These are phyloP conservation scores for Rutpela maculata DNA, from an alignment of 2,888 invertebrate species.

Conservation along the genomic window DNA sequence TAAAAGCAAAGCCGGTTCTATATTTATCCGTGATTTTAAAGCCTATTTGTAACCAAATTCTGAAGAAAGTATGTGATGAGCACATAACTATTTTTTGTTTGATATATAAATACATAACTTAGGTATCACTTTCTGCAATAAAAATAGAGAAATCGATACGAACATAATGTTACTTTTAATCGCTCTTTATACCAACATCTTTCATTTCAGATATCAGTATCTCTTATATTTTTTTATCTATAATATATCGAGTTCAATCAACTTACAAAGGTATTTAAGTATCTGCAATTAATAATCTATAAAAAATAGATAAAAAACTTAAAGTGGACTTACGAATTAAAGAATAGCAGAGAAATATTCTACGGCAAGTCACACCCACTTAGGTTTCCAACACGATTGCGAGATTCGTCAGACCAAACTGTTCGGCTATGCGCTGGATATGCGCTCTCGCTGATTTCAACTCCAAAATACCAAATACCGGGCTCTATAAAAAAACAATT, in stretches of 20 bases:
- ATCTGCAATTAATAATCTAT: not conserved
- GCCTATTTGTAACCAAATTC: not conserved
- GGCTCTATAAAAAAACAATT: slow-evolving; percentile 41
- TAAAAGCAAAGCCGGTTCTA: slow-evolving; percentile 24
- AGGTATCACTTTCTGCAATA: not conserved
- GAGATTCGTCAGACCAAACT: slow-evolving; percentile 26
- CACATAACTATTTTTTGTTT: not conserved
- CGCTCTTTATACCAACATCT: not conserved
- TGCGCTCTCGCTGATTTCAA: slow-evolving; percentile 27
- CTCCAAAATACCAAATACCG: slow-evolving; percentile 36
- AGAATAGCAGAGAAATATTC: not conserved
- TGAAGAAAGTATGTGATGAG: not conserved
- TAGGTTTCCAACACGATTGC: slow-evolving; percentile 41
- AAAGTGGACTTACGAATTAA: slow-evolving; percentile 16
- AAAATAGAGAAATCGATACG: slow-evolving; percentile 19
- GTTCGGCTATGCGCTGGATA: slow-evolving; percentile 28
- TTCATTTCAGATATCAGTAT: not conserved
- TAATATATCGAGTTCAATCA: not conserved
- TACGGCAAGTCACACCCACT: slow-evolving; percentile 47
- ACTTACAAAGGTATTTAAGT: not conserved
- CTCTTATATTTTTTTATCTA: slow-evolving; percentile 7
- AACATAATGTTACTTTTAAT: slow-evolving; percentile 5
- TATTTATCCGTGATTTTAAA: slow-evolving; percentile 28
- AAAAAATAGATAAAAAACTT: not conserved
- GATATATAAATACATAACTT: not conserved